Evolutionary conservation across 2,113 vertebrate species (phyloP), one percentile per base, ranked within the genome.

Genomic region (Tapirus terrestris): DNA sequence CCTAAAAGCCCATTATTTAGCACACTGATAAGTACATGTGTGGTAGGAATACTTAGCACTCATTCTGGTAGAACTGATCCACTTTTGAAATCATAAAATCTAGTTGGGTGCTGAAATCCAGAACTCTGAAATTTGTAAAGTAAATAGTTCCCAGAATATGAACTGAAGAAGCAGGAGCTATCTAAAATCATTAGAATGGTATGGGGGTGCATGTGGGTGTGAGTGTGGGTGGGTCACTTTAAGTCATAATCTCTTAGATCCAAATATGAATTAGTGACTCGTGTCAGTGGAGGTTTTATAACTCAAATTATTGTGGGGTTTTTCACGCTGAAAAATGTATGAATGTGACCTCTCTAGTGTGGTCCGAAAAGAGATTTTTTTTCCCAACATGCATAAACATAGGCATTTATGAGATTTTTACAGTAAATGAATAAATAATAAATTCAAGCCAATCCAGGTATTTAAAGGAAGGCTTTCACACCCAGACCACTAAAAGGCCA

Each of bases 401-500:
- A 27, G 8, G 31, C 58, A 33, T 33, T 61, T 39, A 29, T 82
- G 76, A 61, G 17, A 61, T 56, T 65, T 88, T 91, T 76, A 91
- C 45, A 63, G 13, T 60, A 90, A 81, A 27, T 72, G 73, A 58
- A 56, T 65, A 87, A 90, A 91, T 83, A 93, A 63, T 91, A 76
- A 10, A 68, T 20, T 75, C 39, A 60, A 89, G 27, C 20, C 25
- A 61, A 45, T 25, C 17, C 27, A 76, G 12, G 3, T 75, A 91
- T 89, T 60, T 94, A 84, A 89, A 80, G 36, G 53, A 53, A 65
- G 25, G 1, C 14, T 70, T 90, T 65, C n/a, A 45, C 2, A 63
- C 17, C 25, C 45, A 65, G 36, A 25, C 14, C 25, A 87, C 68
- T 48, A 36, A 80, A 75, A 82, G 5, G 1, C 20, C 81, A 77